phyloP scores from a whole-genome alignment of 2,888 invertebrate genomes.

The Acanthopleura granulata region DNA sequence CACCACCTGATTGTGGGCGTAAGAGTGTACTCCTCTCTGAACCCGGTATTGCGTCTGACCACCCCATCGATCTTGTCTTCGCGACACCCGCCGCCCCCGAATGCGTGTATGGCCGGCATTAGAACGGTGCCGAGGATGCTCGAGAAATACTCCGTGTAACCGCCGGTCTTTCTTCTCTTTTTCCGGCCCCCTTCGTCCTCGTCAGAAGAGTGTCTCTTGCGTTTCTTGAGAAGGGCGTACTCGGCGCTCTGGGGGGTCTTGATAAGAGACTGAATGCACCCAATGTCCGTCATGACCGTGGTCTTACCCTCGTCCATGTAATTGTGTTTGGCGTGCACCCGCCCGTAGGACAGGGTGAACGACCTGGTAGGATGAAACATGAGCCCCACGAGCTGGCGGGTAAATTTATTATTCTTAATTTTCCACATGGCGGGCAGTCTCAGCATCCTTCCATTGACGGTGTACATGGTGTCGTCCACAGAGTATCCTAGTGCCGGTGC shows the following conservation, averaged over 20 bases:
- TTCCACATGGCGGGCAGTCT: neutral
- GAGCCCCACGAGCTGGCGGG: neutral
- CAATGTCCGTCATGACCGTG: neutral
- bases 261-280: conserved; percentile 1
- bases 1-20: neutral
- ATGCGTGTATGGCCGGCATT: neutral
- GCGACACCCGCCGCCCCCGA: neutral
- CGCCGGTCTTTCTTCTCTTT: neutral
- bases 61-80: neutral
- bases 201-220: neutral
- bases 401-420: neutral
- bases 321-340: neutral
- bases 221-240: neutral
- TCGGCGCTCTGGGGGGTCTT: neutral
- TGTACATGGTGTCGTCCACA: conserved; percentile 1
- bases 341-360: neutral
- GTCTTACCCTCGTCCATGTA: neutral
- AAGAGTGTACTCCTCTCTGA: neutral
- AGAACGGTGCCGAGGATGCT: neutral
- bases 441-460: neutral
- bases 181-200: neutral
- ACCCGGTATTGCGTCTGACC: neutral
- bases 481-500: neutral
- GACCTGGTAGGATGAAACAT: neutral
- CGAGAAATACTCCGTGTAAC: neutral